These are phyloP conservation scores for Plumapathes pennacea DNA, from an alignment of 92 coral and sea anemone genomes.

Conservation along the genomic window DNA sequence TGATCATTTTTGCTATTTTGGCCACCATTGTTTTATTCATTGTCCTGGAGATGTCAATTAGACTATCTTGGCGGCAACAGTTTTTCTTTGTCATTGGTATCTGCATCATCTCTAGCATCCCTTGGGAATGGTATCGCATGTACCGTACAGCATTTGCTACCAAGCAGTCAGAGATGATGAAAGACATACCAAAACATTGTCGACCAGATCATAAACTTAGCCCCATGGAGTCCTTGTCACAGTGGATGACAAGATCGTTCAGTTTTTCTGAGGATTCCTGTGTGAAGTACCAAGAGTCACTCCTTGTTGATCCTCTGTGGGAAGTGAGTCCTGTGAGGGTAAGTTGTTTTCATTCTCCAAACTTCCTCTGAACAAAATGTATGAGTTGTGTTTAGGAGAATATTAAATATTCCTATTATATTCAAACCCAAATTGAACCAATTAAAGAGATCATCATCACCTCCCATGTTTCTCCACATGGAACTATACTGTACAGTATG, in stretches of 20 bases:
- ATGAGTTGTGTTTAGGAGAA: no score
- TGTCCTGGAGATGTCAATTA: constrained; percentile 54
- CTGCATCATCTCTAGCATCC: constrained; percentile 75
- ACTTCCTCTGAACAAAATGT: no score
- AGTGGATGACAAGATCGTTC: constrained; percentile 67
- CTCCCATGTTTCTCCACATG: no score
- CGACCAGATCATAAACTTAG: constrained; percentile 62
- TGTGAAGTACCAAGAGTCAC: constrained; percentile 79
- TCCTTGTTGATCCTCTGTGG: constrained; percentile 93
- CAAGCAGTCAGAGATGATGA: constrained; percentile 76
- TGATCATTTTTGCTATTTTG: constrained; percentile 22
- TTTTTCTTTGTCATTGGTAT: constrained; percentile 46
- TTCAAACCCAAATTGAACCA: background rate
- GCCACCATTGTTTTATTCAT: constrained; percentile 20
- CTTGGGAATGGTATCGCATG: constrained; percentile 94
- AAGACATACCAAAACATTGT: constrained; percentile 63
- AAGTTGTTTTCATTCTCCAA: constrained; percentile 4
- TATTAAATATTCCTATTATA: background rate
- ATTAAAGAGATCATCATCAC: no score
- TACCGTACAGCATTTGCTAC: constrained; percentile 82
- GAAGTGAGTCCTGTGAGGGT: constrained; percentile 93
- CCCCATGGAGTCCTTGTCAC: constrained; percentile 49
- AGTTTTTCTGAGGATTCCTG: constrained; percentile 60
- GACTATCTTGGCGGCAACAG: constrained; percentile 66
- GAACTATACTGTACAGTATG: no score